These are phyloP conservation scores for Dorcus parallelipipedus DNA, from an alignment of 2,888 invertebrate species.

Conservation along the genomic window DNA sequence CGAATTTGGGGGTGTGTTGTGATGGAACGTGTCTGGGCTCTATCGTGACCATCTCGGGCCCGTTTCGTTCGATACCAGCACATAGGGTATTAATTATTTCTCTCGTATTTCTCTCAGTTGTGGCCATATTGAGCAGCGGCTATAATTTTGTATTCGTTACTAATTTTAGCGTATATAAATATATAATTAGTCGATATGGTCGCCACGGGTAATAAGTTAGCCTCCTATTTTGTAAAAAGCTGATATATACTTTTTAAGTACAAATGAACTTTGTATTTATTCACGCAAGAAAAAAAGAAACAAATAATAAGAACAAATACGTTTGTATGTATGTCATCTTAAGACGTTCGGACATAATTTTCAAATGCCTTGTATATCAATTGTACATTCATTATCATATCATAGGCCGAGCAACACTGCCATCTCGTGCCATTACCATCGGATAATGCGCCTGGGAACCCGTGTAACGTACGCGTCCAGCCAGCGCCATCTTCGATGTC, in stretches of 20 bases:
- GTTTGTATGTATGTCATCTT: conserved; percentile 23
- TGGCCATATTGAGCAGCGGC: conserved; percentile 32
- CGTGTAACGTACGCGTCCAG: conserved; percentile 29
- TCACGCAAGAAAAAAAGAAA: conserved; percentile 26
- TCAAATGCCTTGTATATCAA: conserved; percentile 47
- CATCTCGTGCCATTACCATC: conserved; percentile 45
- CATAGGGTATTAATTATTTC: conserved; percentile 22
- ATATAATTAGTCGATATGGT: conserved; percentile 30
- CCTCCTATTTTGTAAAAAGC: conserved; percentile 37
- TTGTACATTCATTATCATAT: conserved; percentile 48
- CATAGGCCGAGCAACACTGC: conserved; percentile 47
- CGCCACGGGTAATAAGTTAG: conserved; percentile 31
- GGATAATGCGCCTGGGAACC: conserved; percentile 24
- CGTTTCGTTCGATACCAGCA: conserved; percentile 18
- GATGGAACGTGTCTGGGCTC: not conserved
- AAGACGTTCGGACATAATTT: conserved; percentile 26
- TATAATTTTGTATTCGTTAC: conserved; percentile 36
- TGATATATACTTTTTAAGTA: conserved; percentile 32
- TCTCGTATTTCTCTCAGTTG: conserved; percentile 26
- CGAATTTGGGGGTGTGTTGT: conserved; percentile 23
- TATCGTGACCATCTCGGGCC: conserved; percentile 4
- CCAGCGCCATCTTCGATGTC: conserved; percentile 30
- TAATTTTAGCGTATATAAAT: conserved; percentile 30
- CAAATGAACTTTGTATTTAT: conserved; percentile 34
- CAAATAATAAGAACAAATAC: conserved; percentile 8